Conservation (phyloP, 2,888 invertebrate species). For the Leptinotarsa juncta region DNA sequence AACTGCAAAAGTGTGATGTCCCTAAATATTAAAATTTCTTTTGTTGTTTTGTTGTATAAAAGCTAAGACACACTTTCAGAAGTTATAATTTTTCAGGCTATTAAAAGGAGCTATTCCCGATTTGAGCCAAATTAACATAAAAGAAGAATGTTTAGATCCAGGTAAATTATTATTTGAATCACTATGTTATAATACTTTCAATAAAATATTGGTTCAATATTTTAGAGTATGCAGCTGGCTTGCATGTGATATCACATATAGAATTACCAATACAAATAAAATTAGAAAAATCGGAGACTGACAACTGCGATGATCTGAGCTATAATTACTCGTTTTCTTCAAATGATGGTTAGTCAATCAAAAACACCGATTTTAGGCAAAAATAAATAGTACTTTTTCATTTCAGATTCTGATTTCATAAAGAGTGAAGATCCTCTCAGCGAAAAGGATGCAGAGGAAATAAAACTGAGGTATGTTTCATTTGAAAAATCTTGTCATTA, state of each 20-base stretch:
- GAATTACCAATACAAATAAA: slow-evolving; percentile 17
- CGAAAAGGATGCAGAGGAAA: slow-evolving; percentile 24
- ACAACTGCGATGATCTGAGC: slow-evolving; percentile 21
- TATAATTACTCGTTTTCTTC: slow-evolving; percentile 14
- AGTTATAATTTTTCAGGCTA: slow-evolving; percentile 9
- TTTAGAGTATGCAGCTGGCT: slow-evolving; percentile 10
- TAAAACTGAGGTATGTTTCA: slow-evolving; percentile 23
- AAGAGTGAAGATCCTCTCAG: background rate
- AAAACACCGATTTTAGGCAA: background rate
- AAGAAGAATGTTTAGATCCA: slow-evolving; percentile 29
- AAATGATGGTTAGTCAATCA: background rate
- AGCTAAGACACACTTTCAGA: background rate
- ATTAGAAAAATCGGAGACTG: slow-evolving; percentile 25
- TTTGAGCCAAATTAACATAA: slow-evolving; percentile 29
- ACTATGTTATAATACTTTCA: background rate
- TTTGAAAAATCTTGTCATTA: too few relatives aligned
- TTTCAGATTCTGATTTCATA: slow-evolving; percentile 27
- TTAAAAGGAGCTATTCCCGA: slow-evolving; percentile 24
- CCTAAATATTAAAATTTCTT: too few relatives aligned
- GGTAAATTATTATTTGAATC: slow-evolving; percentile 20
- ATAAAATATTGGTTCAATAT: background rate
- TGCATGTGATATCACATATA: background rate
- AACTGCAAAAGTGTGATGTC: too few relatives aligned
- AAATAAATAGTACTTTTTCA: background rate
- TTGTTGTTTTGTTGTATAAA: too few relatives aligned